Conservation (phyloP, 2,888 invertebrate species). For the Phyto melanocephala region DNA sequence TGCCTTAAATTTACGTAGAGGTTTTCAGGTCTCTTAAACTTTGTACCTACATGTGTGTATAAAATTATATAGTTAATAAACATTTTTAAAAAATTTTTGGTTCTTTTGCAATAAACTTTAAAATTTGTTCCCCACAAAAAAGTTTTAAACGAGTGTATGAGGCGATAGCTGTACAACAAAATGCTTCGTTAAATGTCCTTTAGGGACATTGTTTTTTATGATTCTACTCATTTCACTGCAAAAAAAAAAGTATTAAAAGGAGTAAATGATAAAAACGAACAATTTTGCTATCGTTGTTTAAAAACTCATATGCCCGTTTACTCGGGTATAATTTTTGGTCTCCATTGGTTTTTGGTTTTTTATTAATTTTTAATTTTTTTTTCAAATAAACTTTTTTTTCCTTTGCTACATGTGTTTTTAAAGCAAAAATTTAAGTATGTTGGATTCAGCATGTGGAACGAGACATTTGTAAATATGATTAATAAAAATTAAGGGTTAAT, state of each 20-base stretch:
- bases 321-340: conserved; percentile 48
- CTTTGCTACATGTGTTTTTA: not conserved
- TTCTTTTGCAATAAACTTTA: conserved; percentile 39
- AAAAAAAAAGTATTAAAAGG: not conserved
- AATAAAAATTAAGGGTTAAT: too few species aligned
- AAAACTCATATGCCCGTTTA: conserved; percentile 49
- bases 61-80: conserved; percentile 62
- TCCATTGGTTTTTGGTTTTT: conserved; percentile 40
- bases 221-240: conserved; percentile 20
- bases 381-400: conserved; percentile 10
- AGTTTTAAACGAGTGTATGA: conserved; percentile 25
- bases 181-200: conserved; percentile 61
- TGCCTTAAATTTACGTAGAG: conserved; percentile 40
- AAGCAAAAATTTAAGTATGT: not conserved
- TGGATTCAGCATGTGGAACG: not conserved
- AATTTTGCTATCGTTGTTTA: conserved; percentile 49
- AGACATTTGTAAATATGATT: too few species aligned
- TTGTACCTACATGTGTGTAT: conserved; percentile 2
- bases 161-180: conserved; percentile 48
- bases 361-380: not conserved
- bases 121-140: not conserved
- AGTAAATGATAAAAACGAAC: conserved; percentile 45
- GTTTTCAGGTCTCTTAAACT: conserved; percentile 52
- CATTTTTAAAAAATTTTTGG: not conserved
- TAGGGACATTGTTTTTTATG: conserved; percentile 56